Evolutionary conservation across 2,113 vertebrate genomes (phyloP).

Genomic region (Chamaea fasciata): DNA sequence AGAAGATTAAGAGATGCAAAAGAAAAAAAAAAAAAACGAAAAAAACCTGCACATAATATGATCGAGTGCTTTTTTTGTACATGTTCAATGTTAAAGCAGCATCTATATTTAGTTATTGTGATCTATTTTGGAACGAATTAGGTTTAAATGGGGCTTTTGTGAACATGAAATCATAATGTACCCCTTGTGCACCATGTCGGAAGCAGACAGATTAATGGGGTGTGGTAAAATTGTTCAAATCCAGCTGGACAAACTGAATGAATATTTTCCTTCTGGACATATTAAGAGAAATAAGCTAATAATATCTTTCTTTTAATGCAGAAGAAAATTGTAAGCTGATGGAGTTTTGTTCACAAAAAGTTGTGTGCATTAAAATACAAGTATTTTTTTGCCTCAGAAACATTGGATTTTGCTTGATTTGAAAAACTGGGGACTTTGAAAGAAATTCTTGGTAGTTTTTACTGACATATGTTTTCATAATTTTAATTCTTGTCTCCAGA

Average conservation of each 20-base stretch:
- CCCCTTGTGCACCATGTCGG: background rate
- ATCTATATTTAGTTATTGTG: background rate
- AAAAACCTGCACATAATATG: background rate
- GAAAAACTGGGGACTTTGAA: background rate
- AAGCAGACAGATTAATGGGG: background rate
- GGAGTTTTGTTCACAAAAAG: background rate
- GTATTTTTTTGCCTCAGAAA: background rate
- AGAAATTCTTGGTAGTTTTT: background rate
- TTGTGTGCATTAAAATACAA: background rate
- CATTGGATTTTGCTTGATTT: background rate
- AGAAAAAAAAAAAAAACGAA: background rate
- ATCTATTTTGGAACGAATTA: background rate
- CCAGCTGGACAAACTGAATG: background rate
- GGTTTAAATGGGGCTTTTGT: background rate
- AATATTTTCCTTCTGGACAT: background rate
- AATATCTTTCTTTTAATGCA: background rate
- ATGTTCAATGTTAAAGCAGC: background rate
- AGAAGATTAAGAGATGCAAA: background rate
- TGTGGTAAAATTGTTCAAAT: background rate
- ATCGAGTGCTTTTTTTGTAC: background rate
- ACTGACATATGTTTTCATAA: background rate
- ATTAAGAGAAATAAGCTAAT: background rate
- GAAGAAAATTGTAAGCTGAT: background rate
- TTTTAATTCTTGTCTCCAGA: conserved; percentile 3
- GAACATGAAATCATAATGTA: background rate